Evolutionary conservation across 2,113 vertebrate species (phyloP).

Genomic region (Heteronetta atricapilla): DNA sequence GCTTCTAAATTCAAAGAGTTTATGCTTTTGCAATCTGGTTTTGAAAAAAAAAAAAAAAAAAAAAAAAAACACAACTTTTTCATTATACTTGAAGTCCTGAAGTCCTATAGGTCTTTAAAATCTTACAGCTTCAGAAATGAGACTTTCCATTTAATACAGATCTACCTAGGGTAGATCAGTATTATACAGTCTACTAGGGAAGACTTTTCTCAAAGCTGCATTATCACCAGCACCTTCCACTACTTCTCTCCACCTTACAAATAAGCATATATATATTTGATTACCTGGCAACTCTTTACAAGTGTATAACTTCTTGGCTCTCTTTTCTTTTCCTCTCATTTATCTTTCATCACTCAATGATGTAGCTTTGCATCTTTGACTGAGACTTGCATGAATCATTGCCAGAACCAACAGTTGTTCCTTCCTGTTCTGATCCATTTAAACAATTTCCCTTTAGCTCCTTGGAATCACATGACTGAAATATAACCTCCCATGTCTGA

Average conservation of each 20-base stretch:
- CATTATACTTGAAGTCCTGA: background rate
- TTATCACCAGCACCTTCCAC: background rate
- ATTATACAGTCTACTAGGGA: too few species aligned
- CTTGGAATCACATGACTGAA: background rate
- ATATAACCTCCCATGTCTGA: background rate
- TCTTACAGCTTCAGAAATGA: background rate
- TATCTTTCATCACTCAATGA: slow-evolving; percentile 13
- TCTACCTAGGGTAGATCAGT: background rate
- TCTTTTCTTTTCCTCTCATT: background rate
- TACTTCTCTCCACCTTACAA: background rate
- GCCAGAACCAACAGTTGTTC: background rate
- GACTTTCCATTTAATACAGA: background rate
- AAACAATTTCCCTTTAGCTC: background rate
- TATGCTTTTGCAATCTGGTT: background rate
- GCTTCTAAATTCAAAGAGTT: background rate
- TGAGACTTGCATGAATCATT: background rate
- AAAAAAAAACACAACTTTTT: background rate
- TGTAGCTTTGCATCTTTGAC: background rate
- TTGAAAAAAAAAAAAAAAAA: background rate
- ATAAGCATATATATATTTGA: background rate
- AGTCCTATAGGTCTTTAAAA: background rate
- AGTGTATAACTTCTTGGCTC: background rate
- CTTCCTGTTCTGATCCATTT: background rate
- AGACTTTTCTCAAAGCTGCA: background rate
- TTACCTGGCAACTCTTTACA: background rate